Conservation (phyloP, 2,797 vertebrate species). For the Sciaenops ocellatus region DNA sequence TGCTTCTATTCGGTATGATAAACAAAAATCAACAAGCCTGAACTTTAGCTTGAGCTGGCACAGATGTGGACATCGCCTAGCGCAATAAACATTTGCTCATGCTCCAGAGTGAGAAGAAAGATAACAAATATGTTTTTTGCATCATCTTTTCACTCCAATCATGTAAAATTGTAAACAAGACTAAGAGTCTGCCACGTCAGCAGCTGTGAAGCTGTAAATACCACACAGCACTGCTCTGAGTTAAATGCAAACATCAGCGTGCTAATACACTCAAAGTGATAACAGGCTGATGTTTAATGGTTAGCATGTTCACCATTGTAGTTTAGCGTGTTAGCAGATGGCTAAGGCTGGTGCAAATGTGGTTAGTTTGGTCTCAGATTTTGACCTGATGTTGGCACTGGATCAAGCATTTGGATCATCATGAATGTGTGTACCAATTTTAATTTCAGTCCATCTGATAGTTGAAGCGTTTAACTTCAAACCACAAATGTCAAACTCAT, state of each 20-base stretch:
- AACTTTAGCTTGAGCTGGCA: neutral
- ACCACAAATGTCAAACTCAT: neutral
- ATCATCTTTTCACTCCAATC: neutral
- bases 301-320: neutral
- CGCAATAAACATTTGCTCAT: neutral
- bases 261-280: neutral
- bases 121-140: neutral
- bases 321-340: neutral
- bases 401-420: neutral
- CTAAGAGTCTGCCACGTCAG: neutral
- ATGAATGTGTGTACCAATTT: too few species aligned
- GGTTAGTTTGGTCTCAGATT: neutral
- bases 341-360: neutral
- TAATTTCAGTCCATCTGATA: neutral
- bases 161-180: neutral
- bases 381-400: neutral
- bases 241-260: neutral
- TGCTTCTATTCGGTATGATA: neutral
- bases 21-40: conserved; percentile 6
- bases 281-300: neutral
- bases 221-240: neutral
- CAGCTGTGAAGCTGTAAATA: neutral
- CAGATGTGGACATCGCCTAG: neutral
- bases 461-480: neutral
- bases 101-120: too few species aligned